Conservation (phyloP, 2,888 invertebrate genomes). For the Sphaerophoria taeniata region DNA sequence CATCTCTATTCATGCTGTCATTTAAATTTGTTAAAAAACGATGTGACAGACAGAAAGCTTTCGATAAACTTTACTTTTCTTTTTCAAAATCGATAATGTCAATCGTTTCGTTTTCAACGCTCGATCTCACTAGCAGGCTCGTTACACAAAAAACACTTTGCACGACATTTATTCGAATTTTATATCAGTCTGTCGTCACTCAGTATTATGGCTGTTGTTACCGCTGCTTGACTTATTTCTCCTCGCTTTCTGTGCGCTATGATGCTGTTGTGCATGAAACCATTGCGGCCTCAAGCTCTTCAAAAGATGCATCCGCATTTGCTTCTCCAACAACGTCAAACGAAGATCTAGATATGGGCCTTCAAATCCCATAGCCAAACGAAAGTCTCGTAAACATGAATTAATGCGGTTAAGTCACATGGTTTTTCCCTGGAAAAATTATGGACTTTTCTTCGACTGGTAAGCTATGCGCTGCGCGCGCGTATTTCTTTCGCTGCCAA, state of each 20-base stretch:
- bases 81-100: conserved; percentile 63
- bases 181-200: conserved; percentile 66
- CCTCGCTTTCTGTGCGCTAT: conserved; percentile 39
- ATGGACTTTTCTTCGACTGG: conserved; percentile 66
- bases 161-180: conserved; percentile 63
- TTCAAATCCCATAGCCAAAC: conserved; percentile 53
- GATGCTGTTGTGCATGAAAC: not conserved
- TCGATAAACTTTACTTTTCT: conserved; percentile 4
- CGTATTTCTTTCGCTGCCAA: conserved; percentile 28
- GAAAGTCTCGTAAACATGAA: conserved; percentile 74
- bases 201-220: conserved; percentile 17
- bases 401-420: conserved; percentile 70
- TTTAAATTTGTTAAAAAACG: too few species aligned
- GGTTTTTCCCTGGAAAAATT: conserved; percentile 68
- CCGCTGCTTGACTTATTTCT: conserved; percentile 17
- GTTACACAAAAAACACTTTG: conserved; percentile 47
- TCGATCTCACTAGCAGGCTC: not conserved
- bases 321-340: conserved; percentile 57
- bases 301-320: conserved; percentile 66
- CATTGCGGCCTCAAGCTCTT: conserved; percentile 27
- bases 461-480: conserved; percentile 41
- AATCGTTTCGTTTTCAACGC: conserved; percentile 41
- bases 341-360: conserved; percentile 69
- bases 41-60: too few species aligned
- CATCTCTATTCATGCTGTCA: too few species aligned